Evolutionary conservation across 2,797 vertebrate species (phyloP).

Genomic region (Valencia hispanica): DNA sequence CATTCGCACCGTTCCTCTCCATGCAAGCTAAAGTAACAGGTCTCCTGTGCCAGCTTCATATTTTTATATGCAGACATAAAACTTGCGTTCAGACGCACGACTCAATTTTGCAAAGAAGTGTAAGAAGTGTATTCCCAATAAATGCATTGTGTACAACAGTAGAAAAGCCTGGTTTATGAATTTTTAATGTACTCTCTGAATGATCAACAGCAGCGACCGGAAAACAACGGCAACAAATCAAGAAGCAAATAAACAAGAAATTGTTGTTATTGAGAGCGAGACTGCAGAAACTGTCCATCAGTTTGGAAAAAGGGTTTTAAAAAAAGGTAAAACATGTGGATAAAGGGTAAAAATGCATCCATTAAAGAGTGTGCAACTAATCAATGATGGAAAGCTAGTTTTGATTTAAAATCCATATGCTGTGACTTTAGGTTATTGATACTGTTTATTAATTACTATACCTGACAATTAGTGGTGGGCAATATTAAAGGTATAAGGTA

Average conservation of each 20-base stretch:
- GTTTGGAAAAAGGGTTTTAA: neutral
- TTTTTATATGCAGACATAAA: slow-evolving; percentile 5
- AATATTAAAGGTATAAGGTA: no score
- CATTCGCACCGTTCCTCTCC: neutral
- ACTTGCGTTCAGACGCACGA: neutral
- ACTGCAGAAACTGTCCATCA: neutral
- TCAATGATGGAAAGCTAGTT: neutral
- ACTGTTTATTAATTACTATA: neutral
- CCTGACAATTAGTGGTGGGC: no score
- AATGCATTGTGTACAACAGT: slow-evolving; percentile 15
- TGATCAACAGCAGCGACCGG: neutral
- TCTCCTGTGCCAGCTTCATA: slow-evolving; percentile 11
- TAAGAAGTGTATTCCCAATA: neutral
- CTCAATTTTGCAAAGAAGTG: neutral
- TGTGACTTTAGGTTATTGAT: neutral
- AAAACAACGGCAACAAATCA: neutral
- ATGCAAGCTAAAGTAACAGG: slow-evolving; percentile 1
- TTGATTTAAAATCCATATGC: neutral
- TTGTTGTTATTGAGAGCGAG: neutral
- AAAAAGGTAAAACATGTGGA: no score
- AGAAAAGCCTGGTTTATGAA: slow-evolving; percentile 24
- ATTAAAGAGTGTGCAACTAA: neutral
- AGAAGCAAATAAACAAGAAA: neutral
- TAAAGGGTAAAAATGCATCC: neutral
- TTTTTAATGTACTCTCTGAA: slow-evolving; percentile 20